Evolutionary conservation across 2,888 invertebrate genomes (phyloP), one percentile per base, ranked within the genome.

Genomic region (Resseliella maxima): DNA sequence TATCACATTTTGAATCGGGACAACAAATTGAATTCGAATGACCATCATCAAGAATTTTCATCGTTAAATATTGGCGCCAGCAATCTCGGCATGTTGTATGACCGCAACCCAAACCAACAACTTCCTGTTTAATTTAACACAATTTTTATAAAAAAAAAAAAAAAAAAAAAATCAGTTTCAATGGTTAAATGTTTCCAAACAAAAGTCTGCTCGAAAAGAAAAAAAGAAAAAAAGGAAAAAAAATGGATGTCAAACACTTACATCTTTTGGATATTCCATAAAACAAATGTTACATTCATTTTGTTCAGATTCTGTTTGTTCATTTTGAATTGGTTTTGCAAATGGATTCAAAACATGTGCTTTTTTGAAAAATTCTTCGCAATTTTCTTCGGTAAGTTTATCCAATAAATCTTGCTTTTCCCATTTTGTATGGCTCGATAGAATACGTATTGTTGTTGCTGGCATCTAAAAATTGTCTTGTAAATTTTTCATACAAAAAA

Each of bases 61-160:
- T 15, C 36, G 1, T 72, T 15, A 72, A 36, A 35, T 72, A 72
- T 35, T 72, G 35, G 3, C 15, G 18, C 72, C 72, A 72, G 21
- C 72, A 72, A 24, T 59, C 59, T 10, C 2, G 1, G 24, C 72
- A 72, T 5, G 3, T 35, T 15, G 2, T n/a, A 72, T 72, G 72
- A 12, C 21, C 21, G 21, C 72, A 72, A 21, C 72, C 35, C 72
- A 72, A 72, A 15, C 21, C 35, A 10, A 72, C 35, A 31, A 72
- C 35, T 18, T 12, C 35, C 72, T 72, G 10, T 18, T 54, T 41
- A 12, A 41, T 41, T 41, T 41, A 41, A 31, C 86, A 86, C n/a
- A 88, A 86, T 85, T 87, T 38, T 86, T 87, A 72, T 41, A 27
- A 38, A 86, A 87, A 86, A 85, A 86, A 86, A 64, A 72, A 72